A percentile compares a stretch with the other conserved stretches of the same genome.
Evolutionary conservation across 2,888 invertebrate genomes (phyloP).

Genomic region (Plagodis pulveraria): DNA sequence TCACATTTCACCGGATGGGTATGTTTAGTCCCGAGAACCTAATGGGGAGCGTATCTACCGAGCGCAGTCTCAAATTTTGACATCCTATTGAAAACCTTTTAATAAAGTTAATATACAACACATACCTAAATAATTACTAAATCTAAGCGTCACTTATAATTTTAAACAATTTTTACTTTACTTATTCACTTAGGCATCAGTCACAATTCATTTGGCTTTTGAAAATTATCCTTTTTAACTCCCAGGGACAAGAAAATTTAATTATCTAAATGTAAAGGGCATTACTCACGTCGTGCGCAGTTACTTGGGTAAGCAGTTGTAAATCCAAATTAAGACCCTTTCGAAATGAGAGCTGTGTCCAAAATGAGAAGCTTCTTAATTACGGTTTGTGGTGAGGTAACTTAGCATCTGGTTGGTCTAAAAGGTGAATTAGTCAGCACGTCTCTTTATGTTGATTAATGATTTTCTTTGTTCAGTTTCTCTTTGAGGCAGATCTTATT

Average conservation of each 20-base stretch:
- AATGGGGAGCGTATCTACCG: too few species aligned
- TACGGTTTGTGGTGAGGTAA: conserved; percentile 8
- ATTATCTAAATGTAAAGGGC: conserved; percentile 35
- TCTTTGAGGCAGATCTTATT: neutral
- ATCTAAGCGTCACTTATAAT: too few species aligned
- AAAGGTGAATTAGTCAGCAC: conserved; percentile 9
- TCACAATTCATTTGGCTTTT: too few species aligned
- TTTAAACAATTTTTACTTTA: conserved; percentile 18
- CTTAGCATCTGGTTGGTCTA: conserved; percentile 16
- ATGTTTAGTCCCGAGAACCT: too few species aligned
- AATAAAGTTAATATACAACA: too few species aligned
- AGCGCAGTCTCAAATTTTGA: too few species aligned
- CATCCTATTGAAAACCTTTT: too few species aligned
- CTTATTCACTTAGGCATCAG: conserved; percentile 48
- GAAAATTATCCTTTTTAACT: too few species aligned
- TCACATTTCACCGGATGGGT: too few species aligned
- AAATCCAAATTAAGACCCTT: conserved; percentile 35
- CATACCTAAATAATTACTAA: too few species aligned
- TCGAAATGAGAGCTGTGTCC: conserved; percentile 25
- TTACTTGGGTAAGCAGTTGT: conserved; percentile 37
- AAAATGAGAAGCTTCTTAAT: conserved; percentile 20
- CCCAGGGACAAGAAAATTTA: conserved; percentile 28
- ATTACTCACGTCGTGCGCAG: conserved; percentile 29
- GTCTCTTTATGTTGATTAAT: conserved; percentile 15
- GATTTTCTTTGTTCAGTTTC: conserved; percentile 10